Evolutionary conservation across 2,113 vertebrate genomes (phyloP).

Genomic region (Microtus ochrogaster): DNA sequence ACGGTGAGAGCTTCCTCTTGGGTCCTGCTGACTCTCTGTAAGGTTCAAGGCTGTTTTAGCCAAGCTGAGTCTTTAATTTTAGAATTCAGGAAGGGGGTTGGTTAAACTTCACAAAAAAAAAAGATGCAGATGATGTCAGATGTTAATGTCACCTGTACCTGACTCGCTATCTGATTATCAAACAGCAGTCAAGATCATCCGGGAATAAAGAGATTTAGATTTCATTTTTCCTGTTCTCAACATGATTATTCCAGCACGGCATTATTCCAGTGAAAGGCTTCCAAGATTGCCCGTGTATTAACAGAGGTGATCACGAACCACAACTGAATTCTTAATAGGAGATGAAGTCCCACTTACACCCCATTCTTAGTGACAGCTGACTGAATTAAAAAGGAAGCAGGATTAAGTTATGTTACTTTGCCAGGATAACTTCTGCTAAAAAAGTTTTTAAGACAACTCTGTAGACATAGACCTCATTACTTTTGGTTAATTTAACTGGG

Average conservation of each 20-base stretch:
- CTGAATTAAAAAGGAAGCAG: conserved; percentile 71
- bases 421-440: conserved; percentile 64
- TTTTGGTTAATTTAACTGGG: conserved; percentile 74
- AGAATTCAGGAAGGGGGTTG: conserved; percentile 15
- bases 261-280: conserved; percentile 10
- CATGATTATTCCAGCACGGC: conserved; percentile 24
- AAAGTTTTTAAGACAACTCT: conserved; percentile 76
- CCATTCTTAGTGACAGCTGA: conserved; percentile 35
- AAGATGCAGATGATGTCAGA: conserved; percentile 13
- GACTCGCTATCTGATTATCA: conserved; percentile 30
- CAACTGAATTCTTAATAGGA: conserved; percentile 65
- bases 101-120: conserved; percentile 41
- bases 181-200: conserved; percentile 54
- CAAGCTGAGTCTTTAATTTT: neutral
- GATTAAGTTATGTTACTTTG: conserved; percentile 77
- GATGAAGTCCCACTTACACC: conserved; percentile 45
- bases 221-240: conserved; percentile 71
- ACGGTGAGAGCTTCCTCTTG: neutral
- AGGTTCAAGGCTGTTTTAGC: conserved; percentile 41
- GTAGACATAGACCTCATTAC: conserved; percentile 69
- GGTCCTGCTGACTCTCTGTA: conserved; percentile 13
- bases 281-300: conserved; percentile 37
- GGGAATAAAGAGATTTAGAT: conserved; percentile 71
- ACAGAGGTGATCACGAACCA: conserved; percentile 38
- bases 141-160: conserved; percentile 31